Evolutionary conservation across 2,888 invertebrate species (phyloP), one percentile per base, ranked within the genome.

Genomic region (Drosophila recens): DNA sequence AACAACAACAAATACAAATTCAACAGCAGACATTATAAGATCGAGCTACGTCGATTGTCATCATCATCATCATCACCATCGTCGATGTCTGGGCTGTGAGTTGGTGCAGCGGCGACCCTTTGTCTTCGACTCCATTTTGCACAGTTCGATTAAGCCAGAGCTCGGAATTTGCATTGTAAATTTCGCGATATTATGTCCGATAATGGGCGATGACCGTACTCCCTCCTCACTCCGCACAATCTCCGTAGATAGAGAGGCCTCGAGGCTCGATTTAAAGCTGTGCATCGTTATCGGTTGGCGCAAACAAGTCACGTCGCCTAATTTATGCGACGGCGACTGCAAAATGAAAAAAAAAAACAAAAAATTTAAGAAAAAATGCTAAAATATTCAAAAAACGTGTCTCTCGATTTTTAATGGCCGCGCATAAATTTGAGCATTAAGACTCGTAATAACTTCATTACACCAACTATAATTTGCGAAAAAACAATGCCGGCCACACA

Each of bases 371-470:
- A 58, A 34, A 66, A 20, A 51, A 48, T 48, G 77, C 79, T 86
- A 83, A 90, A 84, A 90, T 87, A 90, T 90, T 89, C 90, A 54
- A 74, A 78, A 89, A 89, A 84, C 90, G 88, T 90, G 89, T 83
- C 90, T 82, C 80, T 83, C 78, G 80, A 78, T 74, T 80, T 90
- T 90, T 87, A 88, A 90, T 90, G 79, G 82, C 75, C 72, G 74
- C 78, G 89, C 88, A 90, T 90, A 90, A 90, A 90, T 90, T 90
- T 85, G 76, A 81, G 80, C 87, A 90, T 90, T 89, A 90, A 90
- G 84, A 79, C 81, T 87, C 82, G 76, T 90, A 90, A 90, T 89
- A 90, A 90, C 90, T 90, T 90, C 88, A 90, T 90, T 89, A 90
- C 89, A 87, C 81, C 75, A 87, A 85, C 85, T 85, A 85, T 82